Conservation (phyloP, 2,888 invertebrate species). For the Gari tellinella region DNA sequence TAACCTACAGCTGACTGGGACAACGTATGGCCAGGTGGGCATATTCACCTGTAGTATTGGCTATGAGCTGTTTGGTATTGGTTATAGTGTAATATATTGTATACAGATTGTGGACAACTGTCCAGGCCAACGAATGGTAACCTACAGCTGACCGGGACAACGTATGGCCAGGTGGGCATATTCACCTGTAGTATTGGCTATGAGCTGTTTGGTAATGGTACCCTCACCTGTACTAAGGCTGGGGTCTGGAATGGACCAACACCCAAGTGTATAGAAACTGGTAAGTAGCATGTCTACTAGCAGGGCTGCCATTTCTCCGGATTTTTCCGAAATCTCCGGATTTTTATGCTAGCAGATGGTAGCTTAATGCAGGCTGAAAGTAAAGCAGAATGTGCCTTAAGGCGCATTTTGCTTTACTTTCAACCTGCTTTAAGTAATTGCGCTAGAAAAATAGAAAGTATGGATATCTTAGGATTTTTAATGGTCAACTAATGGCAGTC, state of each 20-base stretch:
- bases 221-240: slow-evolving; percentile 6
- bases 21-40: slow-evolving; percentile 33
- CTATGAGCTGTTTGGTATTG: slow-evolving; percentile 23
- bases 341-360: too few relatives aligned
- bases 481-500: too few relatives aligned
- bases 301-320: too few relatives aligned
- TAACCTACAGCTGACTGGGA: slow-evolving; percentile 28
- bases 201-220: slow-evolving; percentile 15
- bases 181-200: slow-evolving; percentile 21
- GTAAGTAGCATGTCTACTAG: slow-evolving; percentile 15
- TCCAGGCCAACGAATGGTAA: slow-evolving; percentile 6
- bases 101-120: slow-evolving; percentile 29
- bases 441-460: neutral
- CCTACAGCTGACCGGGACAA: slow-evolving; percentile 12
- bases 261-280: slow-evolving; percentile 30
- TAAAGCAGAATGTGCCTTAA: too few relatives aligned
- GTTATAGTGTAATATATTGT: neutral
- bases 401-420: too few relatives aligned
- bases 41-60: slow-evolving; percentile 41
- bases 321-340: too few relatives aligned
- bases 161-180: slow-evolving; percentile 17
- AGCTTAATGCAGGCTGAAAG: too few relatives aligned
- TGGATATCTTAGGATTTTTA: too few relatives aligned
- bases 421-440: too few relatives aligned
- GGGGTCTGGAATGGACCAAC: slow-evolving; percentile 16